phyloP scores from a whole-genome alignment of 2,888 invertebrate species.

The Diarsia rubi region DNA sequence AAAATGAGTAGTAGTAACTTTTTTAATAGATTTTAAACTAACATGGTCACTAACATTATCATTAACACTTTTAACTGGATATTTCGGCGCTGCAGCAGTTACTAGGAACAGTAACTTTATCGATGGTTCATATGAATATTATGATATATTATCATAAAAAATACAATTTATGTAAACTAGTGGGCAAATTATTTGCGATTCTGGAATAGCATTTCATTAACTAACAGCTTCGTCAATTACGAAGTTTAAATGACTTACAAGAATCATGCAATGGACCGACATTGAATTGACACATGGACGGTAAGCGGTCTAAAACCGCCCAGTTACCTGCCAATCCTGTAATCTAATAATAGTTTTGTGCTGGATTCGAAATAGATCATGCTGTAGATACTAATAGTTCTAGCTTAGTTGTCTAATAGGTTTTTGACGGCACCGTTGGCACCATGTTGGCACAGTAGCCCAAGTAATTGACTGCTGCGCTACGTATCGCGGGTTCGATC shows the following conservation, averaged over 20 bases:
- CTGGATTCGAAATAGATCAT: neutral
- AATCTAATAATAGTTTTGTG: neutral
- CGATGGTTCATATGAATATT: neutral
- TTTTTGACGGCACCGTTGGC: no score
- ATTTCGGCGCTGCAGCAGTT: no score
- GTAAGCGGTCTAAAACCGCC: conserved; percentile 2
- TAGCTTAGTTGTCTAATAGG: neutral
- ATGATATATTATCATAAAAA: neutral
- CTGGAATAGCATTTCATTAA: neutral
- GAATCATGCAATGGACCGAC: neutral
- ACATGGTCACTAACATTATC: no score
- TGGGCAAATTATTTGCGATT: neutral
- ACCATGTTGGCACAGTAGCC: no score
- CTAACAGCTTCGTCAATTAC: neutral
- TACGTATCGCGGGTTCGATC: no score
- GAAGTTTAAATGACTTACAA: neutral
- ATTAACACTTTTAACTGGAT: no score
- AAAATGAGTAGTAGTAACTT: no score
- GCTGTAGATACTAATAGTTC: conserved; percentile 5
- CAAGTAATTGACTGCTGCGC: no score
- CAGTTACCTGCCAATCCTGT: conserved; percentile 14
- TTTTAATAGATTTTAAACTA: no score
- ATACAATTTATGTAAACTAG: neutral
- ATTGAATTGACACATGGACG: neutral
- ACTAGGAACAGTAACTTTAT: neutral